Percentiles rank a stretch among this genome's conserved stretches.
These are phyloP conservation scores for Eledone cirrhosa DNA, from an alignment of 2,888 invertebrate genomes.

Conservation along the genomic window DNA sequence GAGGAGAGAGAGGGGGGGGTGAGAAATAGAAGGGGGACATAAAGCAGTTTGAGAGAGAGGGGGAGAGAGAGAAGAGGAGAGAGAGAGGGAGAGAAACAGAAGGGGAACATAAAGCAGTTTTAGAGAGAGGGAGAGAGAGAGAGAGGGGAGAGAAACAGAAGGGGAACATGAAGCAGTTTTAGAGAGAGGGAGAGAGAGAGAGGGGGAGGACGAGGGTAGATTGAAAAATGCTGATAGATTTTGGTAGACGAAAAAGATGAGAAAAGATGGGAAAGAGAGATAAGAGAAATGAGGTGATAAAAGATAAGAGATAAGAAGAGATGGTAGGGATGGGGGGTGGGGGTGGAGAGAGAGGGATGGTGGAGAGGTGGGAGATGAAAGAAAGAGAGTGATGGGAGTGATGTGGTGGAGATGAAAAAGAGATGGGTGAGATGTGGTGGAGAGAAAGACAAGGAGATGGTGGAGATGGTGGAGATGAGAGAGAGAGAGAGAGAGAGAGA, in stretches of 20 bases:
- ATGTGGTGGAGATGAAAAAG: background rate
- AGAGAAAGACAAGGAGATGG: background rate
- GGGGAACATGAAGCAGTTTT: background rate
- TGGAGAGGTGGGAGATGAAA: background rate
- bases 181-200: background rate
- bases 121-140: background rate
- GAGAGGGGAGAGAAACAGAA: background rate
- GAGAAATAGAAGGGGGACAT: background rate
- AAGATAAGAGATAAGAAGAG: background rate
- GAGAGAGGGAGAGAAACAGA: too few species aligned
- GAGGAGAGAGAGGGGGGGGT: too few species aligned
- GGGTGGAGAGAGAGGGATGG: background rate
- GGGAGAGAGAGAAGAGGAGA: background rate
- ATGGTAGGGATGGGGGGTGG: background rate
- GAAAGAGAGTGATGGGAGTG: slow-evolving; percentile 5
- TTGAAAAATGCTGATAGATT: too few species aligned
- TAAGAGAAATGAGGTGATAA: too few species aligned
- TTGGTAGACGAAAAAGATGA: too few species aligned
- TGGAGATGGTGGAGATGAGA: background rate
- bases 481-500: background rate
- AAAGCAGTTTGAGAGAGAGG: background rate
- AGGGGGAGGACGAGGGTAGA: background rate
- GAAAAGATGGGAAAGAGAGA: background rate
- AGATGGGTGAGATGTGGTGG: background rate
- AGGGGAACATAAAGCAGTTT: too few species aligned